Conservation (phyloP, 2,797 vertebrate genomes). For the Rhabdomys pumilio region DNA sequence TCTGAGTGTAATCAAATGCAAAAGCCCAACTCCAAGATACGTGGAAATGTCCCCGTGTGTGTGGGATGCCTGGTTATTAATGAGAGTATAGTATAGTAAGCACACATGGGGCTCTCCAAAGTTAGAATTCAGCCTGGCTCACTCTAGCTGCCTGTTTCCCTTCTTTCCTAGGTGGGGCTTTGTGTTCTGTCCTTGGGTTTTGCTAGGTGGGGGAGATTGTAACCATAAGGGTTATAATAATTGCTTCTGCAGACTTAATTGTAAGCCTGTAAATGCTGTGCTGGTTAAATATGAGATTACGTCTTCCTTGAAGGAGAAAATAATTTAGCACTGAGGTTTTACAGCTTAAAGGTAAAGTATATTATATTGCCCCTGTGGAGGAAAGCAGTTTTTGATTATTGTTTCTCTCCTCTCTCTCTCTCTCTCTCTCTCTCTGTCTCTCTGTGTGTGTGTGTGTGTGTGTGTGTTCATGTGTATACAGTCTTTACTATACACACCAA, state of each 20-base stretch:
- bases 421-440: too few species aligned
- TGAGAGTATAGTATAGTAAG: background rate
- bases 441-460: too few species aligned
- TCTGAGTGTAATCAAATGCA: slow-evolving; percentile 36
- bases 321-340: slow-evolving; percentile 1
- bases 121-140: background rate
- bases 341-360: slow-evolving; percentile 51
- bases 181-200: background rate
- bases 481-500: background rate
- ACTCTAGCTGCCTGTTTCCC: background rate
- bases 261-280: slow-evolving; percentile 64
- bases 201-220: background rate
- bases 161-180: background rate
- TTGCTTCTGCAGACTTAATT: slow-evolving; percentile 58
- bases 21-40: slow-evolving; percentile 3
- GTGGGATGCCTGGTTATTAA: slow-evolving; percentile 37
- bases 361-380: background rate
- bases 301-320: slow-evolving; percentile 64
- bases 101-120: background rate
- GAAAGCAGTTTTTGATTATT: slow-evolving; percentile 25
- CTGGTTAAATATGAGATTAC: slow-evolving; percentile 65
- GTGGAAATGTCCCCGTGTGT: background rate
- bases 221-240: slow-evolving; percentile 50
- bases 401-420: background rate
- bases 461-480: too few species aligned